A percentile compares a stretch with the other conserved stretches of the same genome.
Evolutionary conservation across 2,888 invertebrate species (phyloP).

Genomic region (Crocallis elinguaria): DNA sequence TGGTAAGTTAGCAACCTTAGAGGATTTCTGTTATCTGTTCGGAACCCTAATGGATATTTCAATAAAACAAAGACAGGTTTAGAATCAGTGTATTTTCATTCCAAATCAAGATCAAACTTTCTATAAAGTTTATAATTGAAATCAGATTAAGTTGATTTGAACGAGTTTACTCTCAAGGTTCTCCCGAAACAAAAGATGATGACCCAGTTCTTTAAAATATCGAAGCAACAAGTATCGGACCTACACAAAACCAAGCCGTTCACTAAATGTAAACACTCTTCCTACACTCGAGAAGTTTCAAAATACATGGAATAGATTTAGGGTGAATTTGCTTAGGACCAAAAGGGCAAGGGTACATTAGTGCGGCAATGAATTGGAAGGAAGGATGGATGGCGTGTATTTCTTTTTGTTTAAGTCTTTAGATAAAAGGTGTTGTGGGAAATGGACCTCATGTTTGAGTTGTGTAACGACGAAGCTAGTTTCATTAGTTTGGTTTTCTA

Average conservation of each 20-base stretch:
- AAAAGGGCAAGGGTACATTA: conserved; percentile 16
- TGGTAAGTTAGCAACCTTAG: no score
- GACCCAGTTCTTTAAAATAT: neutral
- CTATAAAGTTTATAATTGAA: no score
- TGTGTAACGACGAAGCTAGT: neutral
- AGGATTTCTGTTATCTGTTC: no score
- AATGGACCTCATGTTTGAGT: neutral
- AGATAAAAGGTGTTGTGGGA: neutral
- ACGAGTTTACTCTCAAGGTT: no score
- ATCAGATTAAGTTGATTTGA: no score
- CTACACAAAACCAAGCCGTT: neutral
- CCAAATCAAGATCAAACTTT: no score
- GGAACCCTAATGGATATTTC: no score
- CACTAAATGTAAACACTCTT: conserved; percentile 34
- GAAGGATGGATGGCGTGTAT: conserved; percentile 7
- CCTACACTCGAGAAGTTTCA: conserved; percentile 13
- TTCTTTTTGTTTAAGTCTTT: conserved; percentile 5
- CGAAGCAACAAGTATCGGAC: neutral
- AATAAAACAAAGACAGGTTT: no score
- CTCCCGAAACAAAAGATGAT: no score
- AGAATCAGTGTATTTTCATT: no score
- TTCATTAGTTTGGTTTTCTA: no score
- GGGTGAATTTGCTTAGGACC: conserved; percentile 27
- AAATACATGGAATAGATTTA: conserved; percentile 22
- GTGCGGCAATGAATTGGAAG: conserved; percentile 19